A percentile compares a stretch with the other conserved stretches of the same genome.
These are phyloP conservation scores for Philaenus spumarius DNA, from an alignment of 1,140 invertebrate genomes.

Conservation along the genomic window DNA sequence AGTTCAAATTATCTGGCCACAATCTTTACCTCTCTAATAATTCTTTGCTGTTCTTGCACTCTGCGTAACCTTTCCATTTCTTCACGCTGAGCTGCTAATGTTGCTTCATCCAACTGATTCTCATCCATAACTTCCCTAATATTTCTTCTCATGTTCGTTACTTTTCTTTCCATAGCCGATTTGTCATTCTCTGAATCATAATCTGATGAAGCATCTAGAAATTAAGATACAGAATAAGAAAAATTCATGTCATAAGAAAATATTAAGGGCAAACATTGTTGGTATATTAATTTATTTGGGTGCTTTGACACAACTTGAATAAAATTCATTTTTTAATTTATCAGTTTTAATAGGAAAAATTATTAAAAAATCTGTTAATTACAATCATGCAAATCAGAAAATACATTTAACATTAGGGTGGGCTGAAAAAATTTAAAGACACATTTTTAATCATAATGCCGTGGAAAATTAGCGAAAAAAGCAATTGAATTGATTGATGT, in stretches of 20 bases:
- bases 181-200: conserved; percentile 18
- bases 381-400: too few species aligned
- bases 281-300: too few species aligned
- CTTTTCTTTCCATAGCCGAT: conserved; percentile 39
- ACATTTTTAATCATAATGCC: too few species aligned
- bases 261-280: too few species aligned
- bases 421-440: too few species aligned
- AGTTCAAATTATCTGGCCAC: background rate
- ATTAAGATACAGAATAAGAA: background rate
- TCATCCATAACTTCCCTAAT: conserved; percentile 90
- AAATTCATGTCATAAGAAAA: conserved; percentile 5
- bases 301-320: too few species aligned
- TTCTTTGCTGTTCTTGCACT: conserved; percentile 76
- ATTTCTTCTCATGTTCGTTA: conserved; percentile 67
- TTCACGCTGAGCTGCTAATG: conserved; percentile 84
- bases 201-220: background rate
- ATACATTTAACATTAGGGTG: too few species aligned
- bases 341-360: too few species aligned
- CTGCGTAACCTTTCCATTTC: conserved; percentile 79
- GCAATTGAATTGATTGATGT: too few species aligned
- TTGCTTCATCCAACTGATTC: conserved; percentile 84
- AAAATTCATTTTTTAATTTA: too few species aligned
- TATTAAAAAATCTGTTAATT: too few species aligned
- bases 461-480: too few species aligned
- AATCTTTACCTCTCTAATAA: conserved; percentile 55